A percentile compares a stretch with the other conserved stretches of the same genome.
These are phyloP conservation scores for Toxonevra muliebris DNA, from an alignment of 2,888 invertebrate genomes.

Conservation along the genomic window DNA sequence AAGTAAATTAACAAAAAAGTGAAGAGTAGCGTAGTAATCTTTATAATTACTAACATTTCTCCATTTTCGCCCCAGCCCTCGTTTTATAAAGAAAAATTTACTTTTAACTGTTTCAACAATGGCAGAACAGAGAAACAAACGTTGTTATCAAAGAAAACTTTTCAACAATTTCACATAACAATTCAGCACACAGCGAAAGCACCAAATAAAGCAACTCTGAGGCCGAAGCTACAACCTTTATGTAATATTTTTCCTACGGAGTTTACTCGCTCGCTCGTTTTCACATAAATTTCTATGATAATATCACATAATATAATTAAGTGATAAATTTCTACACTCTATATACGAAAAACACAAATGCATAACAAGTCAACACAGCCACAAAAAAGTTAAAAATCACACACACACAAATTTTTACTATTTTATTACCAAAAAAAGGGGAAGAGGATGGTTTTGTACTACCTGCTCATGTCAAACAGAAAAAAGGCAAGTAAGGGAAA, in stretches of 20 bases:
- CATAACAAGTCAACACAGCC: constrained; percentile 13
- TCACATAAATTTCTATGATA: constrained; percentile 37
- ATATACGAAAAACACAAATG: constrained; percentile 6
- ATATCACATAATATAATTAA: constrained; percentile 38
- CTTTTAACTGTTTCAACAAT: no score
- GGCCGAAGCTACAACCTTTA: background rate
- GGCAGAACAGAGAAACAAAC: no score
- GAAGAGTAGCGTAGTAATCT: no score
- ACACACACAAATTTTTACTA: background rate
- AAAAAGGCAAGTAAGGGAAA: background rate
- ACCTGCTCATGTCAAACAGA: no score
- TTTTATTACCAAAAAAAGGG: background rate
- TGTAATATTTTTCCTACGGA: background rate
- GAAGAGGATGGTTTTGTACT: background rate
- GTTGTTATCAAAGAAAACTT: no score
- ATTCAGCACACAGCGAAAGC: no score
- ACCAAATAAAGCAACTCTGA: no score
- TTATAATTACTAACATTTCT: no score
- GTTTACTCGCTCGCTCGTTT: background rate
- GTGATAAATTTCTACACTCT: constrained; percentile 38
- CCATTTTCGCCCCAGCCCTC: no score
- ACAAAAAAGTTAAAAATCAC: constrained; percentile 2
- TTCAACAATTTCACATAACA: no score
- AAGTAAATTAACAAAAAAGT: no score
- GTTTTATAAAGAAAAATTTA: no score